phyloP scores from a whole-genome alignment of 2,888 invertebrate species.

The Idaea biselata region DNA sequence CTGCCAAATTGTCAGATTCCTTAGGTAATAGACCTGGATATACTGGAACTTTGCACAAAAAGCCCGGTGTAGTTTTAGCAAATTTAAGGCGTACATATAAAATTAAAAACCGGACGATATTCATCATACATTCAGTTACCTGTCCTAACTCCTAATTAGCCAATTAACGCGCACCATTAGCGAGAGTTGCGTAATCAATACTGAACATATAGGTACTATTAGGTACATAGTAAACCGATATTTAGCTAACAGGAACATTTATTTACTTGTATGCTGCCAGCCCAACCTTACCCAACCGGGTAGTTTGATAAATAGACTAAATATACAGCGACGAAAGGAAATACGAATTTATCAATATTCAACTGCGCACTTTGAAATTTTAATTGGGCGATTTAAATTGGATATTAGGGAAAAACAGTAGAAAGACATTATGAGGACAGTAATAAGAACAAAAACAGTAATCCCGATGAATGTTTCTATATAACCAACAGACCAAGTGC shows the following conservation, averaged over 20 bases:
- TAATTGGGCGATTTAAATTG: too few species aligned
- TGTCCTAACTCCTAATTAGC: slow-evolving; percentile 20
- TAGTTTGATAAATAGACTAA: background rate
- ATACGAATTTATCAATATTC: background rate
- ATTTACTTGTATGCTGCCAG: background rate
- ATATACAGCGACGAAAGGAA: background rate
- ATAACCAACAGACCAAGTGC: background rate
- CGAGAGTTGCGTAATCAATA: slow-evolving; percentile 11
- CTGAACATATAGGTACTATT: background rate
- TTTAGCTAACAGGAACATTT: background rate
- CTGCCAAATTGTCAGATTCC: slow-evolving; percentile 65
- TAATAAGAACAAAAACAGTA: too few species aligned
- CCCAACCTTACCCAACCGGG: background rate
- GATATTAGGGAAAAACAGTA: too few species aligned
- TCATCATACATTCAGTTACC: slow-evolving; percentile 33
- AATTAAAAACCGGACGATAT: slow-evolving; percentile 52
- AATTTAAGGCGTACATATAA: slow-evolving; percentile 65
- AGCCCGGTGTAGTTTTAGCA: slow-evolving; percentile 31
- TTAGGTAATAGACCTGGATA: slow-evolving; percentile 30
- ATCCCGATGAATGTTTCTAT: too few species aligned
- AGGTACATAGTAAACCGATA: background rate
- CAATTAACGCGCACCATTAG: slow-evolving; percentile 18
- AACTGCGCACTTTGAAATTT: too few species aligned
- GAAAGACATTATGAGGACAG: too few species aligned
- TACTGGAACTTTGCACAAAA: slow-evolving; percentile 52